These are phyloP conservation scores for Cryptus viduatorius DNA, from an alignment of 2,888 invertebrate genomes.

Conservation along the genomic window DNA sequence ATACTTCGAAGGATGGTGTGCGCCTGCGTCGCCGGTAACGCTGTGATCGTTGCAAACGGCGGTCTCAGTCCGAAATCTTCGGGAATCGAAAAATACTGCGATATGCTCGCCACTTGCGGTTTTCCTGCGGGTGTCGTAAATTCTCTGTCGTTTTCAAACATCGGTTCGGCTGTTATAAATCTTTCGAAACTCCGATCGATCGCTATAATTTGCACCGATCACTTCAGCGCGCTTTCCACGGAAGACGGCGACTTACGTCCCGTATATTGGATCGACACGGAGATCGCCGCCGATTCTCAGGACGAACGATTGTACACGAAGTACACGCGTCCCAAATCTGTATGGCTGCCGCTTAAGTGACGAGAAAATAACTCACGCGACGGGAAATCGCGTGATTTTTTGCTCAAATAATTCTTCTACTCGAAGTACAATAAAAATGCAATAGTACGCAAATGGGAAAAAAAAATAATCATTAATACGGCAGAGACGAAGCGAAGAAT, in stretches of 20 bases:
- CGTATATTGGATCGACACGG: slow-evolving; percentile 61
- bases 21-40: slow-evolving; percentile 69
- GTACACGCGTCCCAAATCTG: slow-evolving; percentile 67
- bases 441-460: neutral
- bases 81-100: slow-evolving; percentile 65
- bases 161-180: slow-evolving; percentile 46
- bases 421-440: neutral
- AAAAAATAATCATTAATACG: neutral
- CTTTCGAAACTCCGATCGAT: slow-evolving; percentile 56
- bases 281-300: slow-evolving; percentile 8
- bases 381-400: slow-evolving; percentile 25
- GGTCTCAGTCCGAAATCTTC: slow-evolving; percentile 31
- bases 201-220: slow-evolving; percentile 57
- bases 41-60: slow-evolving; percentile 60
- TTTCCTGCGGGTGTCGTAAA: slow-evolving; percentile 70
- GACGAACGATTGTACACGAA: slow-evolving; percentile 64
- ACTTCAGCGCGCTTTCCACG: neutral
- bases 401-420: slow-evolving; percentile 4
- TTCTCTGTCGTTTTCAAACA: slow-evolving; percentile 60
- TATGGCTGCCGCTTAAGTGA: slow-evolving; percentile 67
- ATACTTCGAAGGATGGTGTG: slow-evolving; percentile 62
- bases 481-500: neutral
- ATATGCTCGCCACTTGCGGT: slow-evolving; percentile 66
- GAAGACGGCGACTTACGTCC: slow-evolving; percentile 1
- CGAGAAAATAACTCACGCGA: neutral